Evolutionary conservation across 2,113 vertebrate genomes (phyloP), one percentile per base, ranked within the genome.

Genomic region (Lophotis ruficrista): DNA sequence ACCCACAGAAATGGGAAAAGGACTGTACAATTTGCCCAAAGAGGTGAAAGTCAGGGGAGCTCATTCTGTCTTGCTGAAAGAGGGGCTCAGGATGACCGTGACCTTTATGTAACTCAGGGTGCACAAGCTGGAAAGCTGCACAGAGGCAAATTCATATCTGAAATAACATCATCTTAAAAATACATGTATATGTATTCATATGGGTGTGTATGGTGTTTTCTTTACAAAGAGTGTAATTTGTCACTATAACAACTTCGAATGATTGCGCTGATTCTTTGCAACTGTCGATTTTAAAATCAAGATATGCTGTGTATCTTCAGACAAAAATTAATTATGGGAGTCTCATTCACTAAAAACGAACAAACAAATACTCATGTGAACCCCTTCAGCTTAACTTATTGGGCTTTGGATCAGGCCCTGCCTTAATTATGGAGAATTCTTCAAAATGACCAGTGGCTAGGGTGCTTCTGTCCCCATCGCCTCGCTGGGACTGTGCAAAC

Each of bases 231-330:
- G 11, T 43, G 33, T 23, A 28, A 89, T 89, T 72, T 89, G 24
- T 43, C 31, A 38, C 50, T 41, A 86, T 61, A 82, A 33, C 48
- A 79, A 86, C 66, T 86, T 73, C 1, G 2, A 86, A 41, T 37
- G 50, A 48, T 77, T 73, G n/a, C 0, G 2, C 45, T 54, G 58
- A 57, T 66, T 77, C 54, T 80, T 90, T 65, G 62, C 45, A 86
- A 90, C 9, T 14, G 28, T 31, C 68, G 83, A n/a, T 92, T 94
- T 86, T 57, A 80, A 80, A 90, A 83, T 86, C 88, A 88, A 94
- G 83, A 20, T 85, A 23, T 80, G 35, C 50, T 83, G 62, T 57
- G 31, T 58, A 57, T 54, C 75, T 73, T 80, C 41, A 86, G 56
- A 83, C 12, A 90, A 47, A 87, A 92, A 71, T 68, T 81, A 84